These are phyloP conservation scores for Gorsachius goisagi DNA, from an alignment of 2,113 vertebrate genomes.

Conservation along the genomic window DNA sequence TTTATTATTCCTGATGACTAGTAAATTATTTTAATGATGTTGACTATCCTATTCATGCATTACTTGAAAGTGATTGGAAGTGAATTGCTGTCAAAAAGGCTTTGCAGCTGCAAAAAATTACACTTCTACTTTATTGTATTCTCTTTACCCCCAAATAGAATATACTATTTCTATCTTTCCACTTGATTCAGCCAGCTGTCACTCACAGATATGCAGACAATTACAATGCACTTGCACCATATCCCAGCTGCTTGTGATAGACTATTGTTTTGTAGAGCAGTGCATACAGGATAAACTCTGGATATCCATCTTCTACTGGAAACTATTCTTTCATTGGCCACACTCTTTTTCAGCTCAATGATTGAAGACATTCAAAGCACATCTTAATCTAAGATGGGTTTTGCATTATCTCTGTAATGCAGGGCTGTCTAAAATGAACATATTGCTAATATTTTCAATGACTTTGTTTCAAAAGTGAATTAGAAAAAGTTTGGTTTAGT, in stretches of 20 bases:
- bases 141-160: not conserved
- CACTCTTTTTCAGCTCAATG: not conserved
- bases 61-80: slow-evolving; percentile 3
- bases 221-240: not conserved
- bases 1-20: slow-evolving; percentile 22
- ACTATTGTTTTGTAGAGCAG: not conserved
- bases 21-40: slow-evolving; percentile 27
- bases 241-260: not conserved
- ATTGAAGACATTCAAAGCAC: not conserved
- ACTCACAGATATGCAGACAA: not conserved
- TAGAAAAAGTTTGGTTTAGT: not conserved
- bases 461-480: not conserved
- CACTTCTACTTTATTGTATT: not conserved
- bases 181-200: slow-evolving; percentile 2
- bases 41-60: not conserved
- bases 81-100: slow-evolving; percentile 6
- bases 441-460: not conserved
- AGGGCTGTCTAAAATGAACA: not conserved
- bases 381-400: not conserved
- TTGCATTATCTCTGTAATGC: not conserved
- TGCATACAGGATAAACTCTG: not conserved
- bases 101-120: slow-evolving; percentile 40
- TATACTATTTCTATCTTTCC: not conserved
- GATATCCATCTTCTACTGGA: not conserved
- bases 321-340: not conserved